Conservation (phyloP, 2,888 invertebrate species). For the Rhagonycha fulva region DNA sequence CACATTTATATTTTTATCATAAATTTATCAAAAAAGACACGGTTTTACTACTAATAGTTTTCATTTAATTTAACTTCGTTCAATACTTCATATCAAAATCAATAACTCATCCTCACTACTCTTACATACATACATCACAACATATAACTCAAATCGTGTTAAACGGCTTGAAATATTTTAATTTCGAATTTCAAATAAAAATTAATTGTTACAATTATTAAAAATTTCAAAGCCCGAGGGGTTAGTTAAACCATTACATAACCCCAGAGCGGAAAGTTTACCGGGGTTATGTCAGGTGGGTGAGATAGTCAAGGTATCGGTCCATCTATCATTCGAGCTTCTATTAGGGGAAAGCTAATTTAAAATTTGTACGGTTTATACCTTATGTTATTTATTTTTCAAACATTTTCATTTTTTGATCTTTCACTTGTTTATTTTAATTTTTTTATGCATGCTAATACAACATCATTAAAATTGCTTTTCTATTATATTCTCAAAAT, state of each 20-base stretch:
- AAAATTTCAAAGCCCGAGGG: not conserved
- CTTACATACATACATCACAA: not conserved
- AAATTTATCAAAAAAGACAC: not conserved
- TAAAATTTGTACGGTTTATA: not conserved
- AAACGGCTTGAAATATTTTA: not conserved
- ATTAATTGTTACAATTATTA: not conserved
- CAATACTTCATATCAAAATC: not conserved
- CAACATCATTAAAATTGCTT: too few relatives aligned
- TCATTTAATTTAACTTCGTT: not conserved
- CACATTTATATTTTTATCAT: slow-evolving; percentile 4
- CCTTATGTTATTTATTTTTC: not conserved
- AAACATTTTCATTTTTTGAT: not conserved
- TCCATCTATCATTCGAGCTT: not conserved
- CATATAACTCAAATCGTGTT: not conserved
- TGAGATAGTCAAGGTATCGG: not conserved
- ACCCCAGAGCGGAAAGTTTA: not conserved
- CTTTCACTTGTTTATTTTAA: not conserved
- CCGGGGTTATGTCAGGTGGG: not conserved
- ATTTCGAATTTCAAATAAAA: not conserved
- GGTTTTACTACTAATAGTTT: not conserved
- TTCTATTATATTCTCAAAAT: too few relatives aligned
- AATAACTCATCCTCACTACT: not conserved
- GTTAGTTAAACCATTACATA: not conserved
- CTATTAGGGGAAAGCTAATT: not conserved
- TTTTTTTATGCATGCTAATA: too few relatives aligned